Base-by-base conservation (phyloP, 2,797 vertebrate genomes). In the Kryptopterus vitreolus region DNA sequence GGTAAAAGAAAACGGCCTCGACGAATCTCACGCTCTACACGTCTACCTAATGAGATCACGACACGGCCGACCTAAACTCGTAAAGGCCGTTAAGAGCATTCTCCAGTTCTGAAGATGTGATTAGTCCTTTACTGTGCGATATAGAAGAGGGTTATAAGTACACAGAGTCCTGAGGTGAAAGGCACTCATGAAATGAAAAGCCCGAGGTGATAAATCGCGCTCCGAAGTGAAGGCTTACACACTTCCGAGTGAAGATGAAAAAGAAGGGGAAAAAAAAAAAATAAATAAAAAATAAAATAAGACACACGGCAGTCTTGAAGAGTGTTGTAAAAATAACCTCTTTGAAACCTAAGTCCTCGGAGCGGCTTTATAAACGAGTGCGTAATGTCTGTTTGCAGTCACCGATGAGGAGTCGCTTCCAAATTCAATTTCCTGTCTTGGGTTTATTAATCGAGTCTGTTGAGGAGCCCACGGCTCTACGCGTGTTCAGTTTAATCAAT, bases 371-470 rank as follows among this genome's bases (percentile, higher is more conserved):
- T 69, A 84, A 86, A 82, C 75, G 78, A 66, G 38, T 79, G 78
- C 33, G 72, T 55, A 70, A 83, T 76, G 84, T 84, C 33, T 72
- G 79, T 84, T 79, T 84, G 82, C 79, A 63, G 79, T 79, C 53
- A 53, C 68, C 78, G 71, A 76, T 82, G 78, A 78, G 81, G 58
- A 83, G 78, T 80, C 76, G n/a, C 84, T 84, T 85, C 81, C 78
- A 75, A 59, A 76, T 87, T 84, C 78, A 84, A 84, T 85, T 81
- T 87, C 79, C 83, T 74, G 76, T 73, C 71, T 74, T 24, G 55
- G 66, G 81, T 87, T 86, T 82, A 79, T 87, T 87, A 85, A 81
- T 86, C 76, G 76, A 81, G 83, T 83, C 83, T 76, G 61, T 83
- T 82, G 83, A 84, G 78, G 79, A 82, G 83, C 79, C 70, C 66